Evolutionary conservation across 1,140 invertebrate genomes (phyloP).

Genomic region (Tetramorium alpestre): DNA sequence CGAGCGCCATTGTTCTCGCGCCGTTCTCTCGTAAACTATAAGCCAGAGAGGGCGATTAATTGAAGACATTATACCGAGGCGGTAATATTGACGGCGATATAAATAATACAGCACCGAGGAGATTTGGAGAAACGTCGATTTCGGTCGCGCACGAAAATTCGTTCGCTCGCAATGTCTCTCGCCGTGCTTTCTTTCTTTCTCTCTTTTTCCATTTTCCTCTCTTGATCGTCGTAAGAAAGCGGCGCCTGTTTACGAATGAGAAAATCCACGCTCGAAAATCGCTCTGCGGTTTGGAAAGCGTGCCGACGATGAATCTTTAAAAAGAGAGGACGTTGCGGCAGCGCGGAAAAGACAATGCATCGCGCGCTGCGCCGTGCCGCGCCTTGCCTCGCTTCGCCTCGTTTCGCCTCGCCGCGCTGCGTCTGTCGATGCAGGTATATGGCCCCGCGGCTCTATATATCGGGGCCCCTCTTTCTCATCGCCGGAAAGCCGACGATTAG

Average conservation of each 20-base stretch:
- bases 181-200: neutral
- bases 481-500: slow-evolving; percentile 78
- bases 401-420: neutral
- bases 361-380: neutral
- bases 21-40: slow-evolving; percentile 35
- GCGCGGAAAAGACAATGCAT: slow-evolving; percentile 64
- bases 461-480: slow-evolving; percentile 72
- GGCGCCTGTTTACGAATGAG: neutral
- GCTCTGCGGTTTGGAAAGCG: slow-evolving; percentile 53
- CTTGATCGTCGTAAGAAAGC: neutral
- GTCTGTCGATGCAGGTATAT: slow-evolving; percentile 59
- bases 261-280: slow-evolving; percentile 57
- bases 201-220: neutral
- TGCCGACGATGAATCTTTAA: slow-evolving; percentile 63
- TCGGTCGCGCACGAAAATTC: no score
- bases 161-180: neutral
- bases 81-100: neutral
- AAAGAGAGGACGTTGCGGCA: slow-evolving; percentile 36
- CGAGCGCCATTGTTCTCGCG: slow-evolving; percentile 48
- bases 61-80: neutral
- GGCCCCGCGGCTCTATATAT: slow-evolving; percentile 62
- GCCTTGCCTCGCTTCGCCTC: neutral
- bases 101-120: neutral
- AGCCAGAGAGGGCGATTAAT: slow-evolving; percentile 11
- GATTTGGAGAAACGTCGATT: neutral